Evolutionary conservation across 2,113 vertebrate genomes (phyloP).

Genomic region (Caranx melampygus): DNA sequence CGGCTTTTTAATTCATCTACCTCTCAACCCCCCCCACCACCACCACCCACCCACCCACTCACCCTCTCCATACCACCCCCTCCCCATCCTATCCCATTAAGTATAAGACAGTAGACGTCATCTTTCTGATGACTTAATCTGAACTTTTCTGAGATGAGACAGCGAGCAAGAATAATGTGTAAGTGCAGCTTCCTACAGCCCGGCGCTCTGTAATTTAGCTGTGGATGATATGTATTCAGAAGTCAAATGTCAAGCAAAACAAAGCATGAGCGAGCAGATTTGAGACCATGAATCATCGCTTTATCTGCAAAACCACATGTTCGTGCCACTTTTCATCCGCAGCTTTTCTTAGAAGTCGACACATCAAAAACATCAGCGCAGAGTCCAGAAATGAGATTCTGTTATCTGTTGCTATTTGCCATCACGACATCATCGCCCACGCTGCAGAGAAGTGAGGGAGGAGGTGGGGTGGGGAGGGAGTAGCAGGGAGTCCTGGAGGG

Average conservation of each 20-base stretch:
- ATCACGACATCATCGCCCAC: constrained; percentile 44
- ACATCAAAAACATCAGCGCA: constrained; percentile 25
- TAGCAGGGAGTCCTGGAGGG: constrained; percentile 39
- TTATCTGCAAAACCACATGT: constrained; percentile 42
- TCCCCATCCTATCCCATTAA: constrained; percentile 47
- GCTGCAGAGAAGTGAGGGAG: constrained; percentile 16
- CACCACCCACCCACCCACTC: constrained; percentile 26
- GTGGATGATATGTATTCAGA: constrained; percentile 41
- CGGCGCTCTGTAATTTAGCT: constrained; percentile 58
- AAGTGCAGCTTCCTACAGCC: constrained; percentile 36
- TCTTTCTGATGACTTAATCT: constrained; percentile 76
- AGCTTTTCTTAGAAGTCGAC: constrained; percentile 32
- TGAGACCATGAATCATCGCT: constrained; percentile 20
- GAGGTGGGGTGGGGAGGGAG: constrained; percentile 56
- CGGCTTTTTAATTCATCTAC: constrained; percentile 71
- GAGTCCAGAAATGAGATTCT: constrained; percentile 29
- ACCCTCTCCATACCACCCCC: constrained; percentile 47
- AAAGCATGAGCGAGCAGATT: constrained; percentile 29
- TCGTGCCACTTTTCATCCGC: constrained; percentile 34
- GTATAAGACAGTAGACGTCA: constrained; percentile 70
- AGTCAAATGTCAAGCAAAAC: constrained; percentile 57
- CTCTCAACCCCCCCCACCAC: constrained; percentile 47
- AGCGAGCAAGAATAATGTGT: constrained; percentile 36
- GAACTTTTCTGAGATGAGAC: constrained; percentile 66
- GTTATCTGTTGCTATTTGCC: constrained; percentile 58